Base-by-base conservation (phyloP, 2,888 invertebrate species). In the Cantharis rufa region DNA sequence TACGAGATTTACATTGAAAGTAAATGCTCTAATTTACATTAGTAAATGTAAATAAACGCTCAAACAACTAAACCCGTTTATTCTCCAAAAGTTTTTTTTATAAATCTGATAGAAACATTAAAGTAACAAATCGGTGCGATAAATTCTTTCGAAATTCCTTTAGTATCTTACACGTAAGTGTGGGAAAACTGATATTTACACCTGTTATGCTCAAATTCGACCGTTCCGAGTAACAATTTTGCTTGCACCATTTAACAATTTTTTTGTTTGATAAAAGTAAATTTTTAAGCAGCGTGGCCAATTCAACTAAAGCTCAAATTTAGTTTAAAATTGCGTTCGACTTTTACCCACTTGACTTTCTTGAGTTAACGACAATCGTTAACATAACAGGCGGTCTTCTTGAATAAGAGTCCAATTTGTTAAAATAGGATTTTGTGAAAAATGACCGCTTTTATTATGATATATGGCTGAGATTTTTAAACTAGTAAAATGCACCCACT, bases 371-470 rank as follows among this genome's bases (percentile, higher is more conserved):
- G 80, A 82, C 80, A 78, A 78, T 80, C 75, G 81, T 79, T 79
- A 78, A 77, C 76, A 75, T 78, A 77, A 78, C 79, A 78, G 81
- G 80, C 81, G 80, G 79, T 77, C 79, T 69, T 73, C 77, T 78
- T 76, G 79, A 80, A 81, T 79, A 80, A 78, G 82, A 83, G 82
- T 82, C 82, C 85, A 85, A 84, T 85, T 84, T 84, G 84, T 84
- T 84, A 83, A 82, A 81, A 83, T 83, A 80, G 82, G 82, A 82
- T 82, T 83, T 82, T 82, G 80, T 84, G 85, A 85, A 84, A 85
- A 85, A 85, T 85, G 84, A 83, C 82, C 83, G 81, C 81, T 82
- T 84, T 85, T 84, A 85, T 84, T 84, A 84, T 85, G 85, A 85
- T 85, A 83, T 84, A 85, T 84, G 76, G 80, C 74, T 24, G 70